Conservation (phyloP, 2,888 invertebrate genomes). For the Punctoribates punctum region DNA sequence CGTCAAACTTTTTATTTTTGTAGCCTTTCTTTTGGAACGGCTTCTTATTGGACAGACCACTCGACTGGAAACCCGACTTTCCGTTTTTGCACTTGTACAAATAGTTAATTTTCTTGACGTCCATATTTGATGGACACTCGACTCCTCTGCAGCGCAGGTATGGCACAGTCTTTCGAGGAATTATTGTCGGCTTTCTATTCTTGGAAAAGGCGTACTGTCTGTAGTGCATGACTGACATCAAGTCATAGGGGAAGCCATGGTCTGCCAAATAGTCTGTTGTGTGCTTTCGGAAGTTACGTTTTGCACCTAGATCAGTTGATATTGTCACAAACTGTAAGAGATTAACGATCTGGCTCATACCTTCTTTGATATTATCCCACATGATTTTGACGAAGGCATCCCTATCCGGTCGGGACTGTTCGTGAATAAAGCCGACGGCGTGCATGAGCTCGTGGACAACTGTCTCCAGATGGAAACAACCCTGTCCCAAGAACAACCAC, state of each 20-base stretch:
- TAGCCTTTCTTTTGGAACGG: background rate
- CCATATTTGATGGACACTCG: constrained; percentile 43
- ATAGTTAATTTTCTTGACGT: constrained; percentile 46
- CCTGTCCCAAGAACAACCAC: constrained; percentile 67
- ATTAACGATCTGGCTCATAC: constrained; percentile 54
- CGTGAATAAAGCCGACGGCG: constrained; percentile 75
- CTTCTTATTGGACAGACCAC: background rate
- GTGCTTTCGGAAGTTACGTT: constrained; percentile 58
- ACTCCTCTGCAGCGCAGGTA: constrained; percentile 43
- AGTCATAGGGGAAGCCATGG: constrained; percentile 61
- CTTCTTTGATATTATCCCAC: constrained; percentile 66
- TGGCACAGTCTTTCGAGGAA: constrained; percentile 36
- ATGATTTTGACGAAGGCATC: constrained; percentile 70
- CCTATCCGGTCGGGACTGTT: constrained; percentile 72
- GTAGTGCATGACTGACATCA: constrained; percentile 46
- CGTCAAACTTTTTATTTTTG: background rate
- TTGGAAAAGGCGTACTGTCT: constrained; percentile 45
- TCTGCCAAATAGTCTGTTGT: constrained; percentile 54
- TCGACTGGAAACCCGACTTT: background rate
- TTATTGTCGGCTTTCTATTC: constrained; percentile 44
- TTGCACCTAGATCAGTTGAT: too few species aligned
- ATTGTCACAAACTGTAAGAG: too few species aligned
- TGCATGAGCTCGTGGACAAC: constrained; percentile 72
- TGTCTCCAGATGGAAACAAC: constrained; percentile 51
- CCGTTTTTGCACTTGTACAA: constrained; percentile 45